Evolutionary conservation across 2,113 vertebrate genomes (phyloP).

Genomic region (Campylomormyrus numenius): DNA sequence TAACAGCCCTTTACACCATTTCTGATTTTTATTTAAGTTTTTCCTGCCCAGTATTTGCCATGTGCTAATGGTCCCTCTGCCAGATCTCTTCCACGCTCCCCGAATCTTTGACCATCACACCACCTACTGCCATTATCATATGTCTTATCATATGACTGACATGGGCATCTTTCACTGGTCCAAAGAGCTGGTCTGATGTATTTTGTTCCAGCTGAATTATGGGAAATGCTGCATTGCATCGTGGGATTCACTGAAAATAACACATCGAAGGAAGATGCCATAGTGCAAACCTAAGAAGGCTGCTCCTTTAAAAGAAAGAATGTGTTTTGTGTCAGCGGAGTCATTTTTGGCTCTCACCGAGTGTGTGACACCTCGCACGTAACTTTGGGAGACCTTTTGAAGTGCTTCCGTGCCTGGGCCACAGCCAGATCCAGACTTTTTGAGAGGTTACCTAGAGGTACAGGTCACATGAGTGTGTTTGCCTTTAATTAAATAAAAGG

Average conservation of each 20-base stretch:
- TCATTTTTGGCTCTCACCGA: neutral
- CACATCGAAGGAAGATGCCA: neutral
- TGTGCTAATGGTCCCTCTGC: neutral
- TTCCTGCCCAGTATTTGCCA: neutral
- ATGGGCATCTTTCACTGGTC: neutral
- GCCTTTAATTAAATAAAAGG: conserved; percentile 3
- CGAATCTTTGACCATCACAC: neutral
- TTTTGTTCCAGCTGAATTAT: neutral
- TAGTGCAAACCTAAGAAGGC: conserved; percentile 29
- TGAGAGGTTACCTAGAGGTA: neutral
- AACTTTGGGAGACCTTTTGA: neutral
- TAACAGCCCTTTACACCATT: neutral
- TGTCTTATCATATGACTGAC: neutral
- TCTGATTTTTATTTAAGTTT: neutral
- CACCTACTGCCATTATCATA: neutral
- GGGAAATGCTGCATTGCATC: neutral
- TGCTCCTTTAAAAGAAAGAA: neutral
- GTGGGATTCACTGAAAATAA: neutral
- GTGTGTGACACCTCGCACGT: neutral
- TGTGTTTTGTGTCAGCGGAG: neutral
- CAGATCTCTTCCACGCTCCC: conserved; percentile 16
- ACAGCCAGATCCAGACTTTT: neutral
- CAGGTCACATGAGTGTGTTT: neutral
- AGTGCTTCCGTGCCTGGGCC: neutral
- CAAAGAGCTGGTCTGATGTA: neutral